phyloP scores from a whole-genome alignment of 2,113 vertebrate genomes.

The Gracilinanus agilis region DNA sequence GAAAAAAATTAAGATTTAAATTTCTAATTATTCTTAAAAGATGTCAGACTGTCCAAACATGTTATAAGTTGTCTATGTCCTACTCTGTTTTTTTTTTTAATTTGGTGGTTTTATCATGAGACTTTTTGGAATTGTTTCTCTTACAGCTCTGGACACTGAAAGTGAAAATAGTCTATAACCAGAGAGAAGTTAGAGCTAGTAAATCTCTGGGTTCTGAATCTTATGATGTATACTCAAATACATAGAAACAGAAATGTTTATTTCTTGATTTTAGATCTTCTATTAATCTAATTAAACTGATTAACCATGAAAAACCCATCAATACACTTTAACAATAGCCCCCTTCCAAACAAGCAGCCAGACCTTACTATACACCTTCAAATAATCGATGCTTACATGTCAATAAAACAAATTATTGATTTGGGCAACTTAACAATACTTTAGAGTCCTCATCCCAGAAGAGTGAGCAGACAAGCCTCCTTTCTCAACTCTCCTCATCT shows the following conservation, averaged over 20 bases:
- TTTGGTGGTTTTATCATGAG: background rate
- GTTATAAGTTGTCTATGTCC: no score
- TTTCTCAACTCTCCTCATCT: background rate
- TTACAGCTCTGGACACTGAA: background rate
- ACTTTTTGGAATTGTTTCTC: background rate
- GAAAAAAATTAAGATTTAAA: constrained; percentile 50
- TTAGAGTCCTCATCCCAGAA: background rate
- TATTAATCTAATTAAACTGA: no score
- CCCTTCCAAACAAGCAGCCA: background rate
- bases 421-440: background rate
- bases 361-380: background rate
- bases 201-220: background rate
- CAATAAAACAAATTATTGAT: background rate
- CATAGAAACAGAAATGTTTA: no score
- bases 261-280: background rate
- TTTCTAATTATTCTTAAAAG: background rate
- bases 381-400: background rate
- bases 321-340: background rate
- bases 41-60: background rate
- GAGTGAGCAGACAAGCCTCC: background rate
- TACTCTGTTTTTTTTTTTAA: no score
- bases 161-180: background rate
- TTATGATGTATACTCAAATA: background rate
- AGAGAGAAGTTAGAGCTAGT: background rate
- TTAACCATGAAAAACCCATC: background rate